Evolutionary conservation across 2,797 vertebrate species (phyloP).

Genomic region (Clamator glandarius): DNA sequence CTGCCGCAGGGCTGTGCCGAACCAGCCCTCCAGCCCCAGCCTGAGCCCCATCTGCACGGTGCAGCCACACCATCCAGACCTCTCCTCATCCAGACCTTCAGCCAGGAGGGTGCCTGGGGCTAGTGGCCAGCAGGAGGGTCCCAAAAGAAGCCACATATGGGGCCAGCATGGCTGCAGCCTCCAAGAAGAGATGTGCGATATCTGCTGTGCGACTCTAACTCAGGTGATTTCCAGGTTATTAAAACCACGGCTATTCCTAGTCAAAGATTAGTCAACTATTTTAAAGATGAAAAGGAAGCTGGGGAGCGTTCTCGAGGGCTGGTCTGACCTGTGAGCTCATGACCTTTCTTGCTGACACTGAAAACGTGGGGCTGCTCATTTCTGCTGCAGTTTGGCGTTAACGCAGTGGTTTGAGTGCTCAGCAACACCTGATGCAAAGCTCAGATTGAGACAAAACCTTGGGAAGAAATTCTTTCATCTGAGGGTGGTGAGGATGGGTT

Average conservation of each 20-base stretch:
- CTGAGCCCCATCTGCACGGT: not conserved
- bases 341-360: not conserved
- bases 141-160: fast-evolving
- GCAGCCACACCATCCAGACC: no score
- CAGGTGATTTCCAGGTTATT: not conserved
- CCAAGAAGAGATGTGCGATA: not conserved
- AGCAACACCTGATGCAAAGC: not conserved
- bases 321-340: not conserved
- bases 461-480: no score
- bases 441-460: no score
- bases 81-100: not conserved
- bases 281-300: not conserved
- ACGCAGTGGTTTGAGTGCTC: not conserved
- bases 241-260: not conserved
- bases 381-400: not conserved
- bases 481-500: no score
- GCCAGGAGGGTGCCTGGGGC: fast-evolving
- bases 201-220: not conserved
- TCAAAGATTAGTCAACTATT: not conserved
- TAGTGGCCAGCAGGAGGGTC: not conserved
- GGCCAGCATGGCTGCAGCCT: not conserved
- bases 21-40: not conserved
- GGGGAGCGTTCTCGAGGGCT: fast-evolving
- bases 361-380: not conserved
- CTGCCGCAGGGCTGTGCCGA: not conserved